A percentile compares a stretch with the other conserved stretches of the same genome.
Conservation (phyloP, 2,797 vertebrate species). For the Diplodus sargus region DNA sequence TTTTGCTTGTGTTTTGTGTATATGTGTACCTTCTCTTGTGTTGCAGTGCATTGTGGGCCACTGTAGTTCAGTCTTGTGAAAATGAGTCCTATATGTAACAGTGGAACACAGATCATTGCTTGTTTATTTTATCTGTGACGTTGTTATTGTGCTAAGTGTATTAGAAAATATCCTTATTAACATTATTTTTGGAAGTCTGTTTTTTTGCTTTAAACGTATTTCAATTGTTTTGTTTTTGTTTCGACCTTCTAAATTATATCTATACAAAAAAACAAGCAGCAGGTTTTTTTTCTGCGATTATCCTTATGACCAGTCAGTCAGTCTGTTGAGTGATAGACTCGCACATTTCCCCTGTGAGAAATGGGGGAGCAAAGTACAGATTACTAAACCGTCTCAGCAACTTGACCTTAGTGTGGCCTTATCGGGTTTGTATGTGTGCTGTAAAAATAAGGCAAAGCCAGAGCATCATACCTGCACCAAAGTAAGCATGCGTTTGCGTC, state of each 20-base stretch:
- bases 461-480: not conserved
- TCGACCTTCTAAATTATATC: not conserved
- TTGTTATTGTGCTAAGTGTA: not conserved
- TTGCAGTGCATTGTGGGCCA: no score
- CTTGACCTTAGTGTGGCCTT: not conserved
- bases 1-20: no score
- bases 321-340: not conserved
- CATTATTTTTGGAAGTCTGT: not conserved
- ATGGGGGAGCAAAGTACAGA: not conserved
- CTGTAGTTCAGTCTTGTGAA: no score
- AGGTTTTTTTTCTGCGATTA: no score
- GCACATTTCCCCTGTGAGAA: not conserved
- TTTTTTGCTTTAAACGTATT: not conserved
- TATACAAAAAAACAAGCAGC: not conserved
- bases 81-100: no score
- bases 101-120: no score
- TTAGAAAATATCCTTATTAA: not conserved
- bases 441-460: conserved; percentile 8
- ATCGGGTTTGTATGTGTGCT: conserved; percentile 19
- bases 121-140: not conserved
- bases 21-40: no score
- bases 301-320: not conserved
- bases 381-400: not conserved
- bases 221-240: not conserved
- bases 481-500: not conserved